A percentile compares a stretch with the other conserved stretches of the same genome.
phyloP scores from a whole-genome alignment of 2,113 vertebrate genomes.

The Phylloscopus whistleri region DNA sequence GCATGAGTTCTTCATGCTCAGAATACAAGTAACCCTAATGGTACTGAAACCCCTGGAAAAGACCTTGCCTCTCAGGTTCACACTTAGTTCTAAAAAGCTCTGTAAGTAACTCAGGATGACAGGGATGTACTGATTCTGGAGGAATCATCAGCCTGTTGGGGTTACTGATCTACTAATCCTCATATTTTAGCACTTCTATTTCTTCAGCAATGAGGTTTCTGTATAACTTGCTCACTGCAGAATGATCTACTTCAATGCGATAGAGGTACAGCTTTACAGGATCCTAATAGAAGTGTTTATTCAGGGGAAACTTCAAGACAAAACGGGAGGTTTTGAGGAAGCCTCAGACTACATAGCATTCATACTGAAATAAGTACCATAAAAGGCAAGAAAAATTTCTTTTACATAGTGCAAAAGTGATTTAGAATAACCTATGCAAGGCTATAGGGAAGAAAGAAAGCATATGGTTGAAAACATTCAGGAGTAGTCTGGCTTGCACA shows the following conservation, averaged over 20 bases:
- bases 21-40: not conserved
- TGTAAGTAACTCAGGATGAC: not conserved
- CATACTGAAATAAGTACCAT: not conserved
- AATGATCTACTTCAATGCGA: not conserved
- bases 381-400: not conserved
- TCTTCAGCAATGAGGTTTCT: not conserved
- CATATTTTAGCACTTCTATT: not conserved
- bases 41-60: not conserved
- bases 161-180: not conserved
- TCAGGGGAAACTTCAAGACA: not conserved
- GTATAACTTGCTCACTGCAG: not conserved
- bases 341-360: not conserved
- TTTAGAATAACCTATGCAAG: not conserved
- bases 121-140: not conserved
- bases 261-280: not conserved
- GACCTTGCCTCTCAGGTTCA: not conserved
- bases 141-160: not conserved
- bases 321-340: not conserved
- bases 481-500: constrained; percentile 12
- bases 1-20: not conserved
- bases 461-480: not conserved
- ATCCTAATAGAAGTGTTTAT: not conserved
- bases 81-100: not conserved
- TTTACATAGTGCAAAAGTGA: not conserved
- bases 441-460: not conserved